These are phyloP conservation scores for Microhierax caerulescens DNA, from an alignment of 2,797 vertebrate genomes.

Conservation along the genomic window DNA sequence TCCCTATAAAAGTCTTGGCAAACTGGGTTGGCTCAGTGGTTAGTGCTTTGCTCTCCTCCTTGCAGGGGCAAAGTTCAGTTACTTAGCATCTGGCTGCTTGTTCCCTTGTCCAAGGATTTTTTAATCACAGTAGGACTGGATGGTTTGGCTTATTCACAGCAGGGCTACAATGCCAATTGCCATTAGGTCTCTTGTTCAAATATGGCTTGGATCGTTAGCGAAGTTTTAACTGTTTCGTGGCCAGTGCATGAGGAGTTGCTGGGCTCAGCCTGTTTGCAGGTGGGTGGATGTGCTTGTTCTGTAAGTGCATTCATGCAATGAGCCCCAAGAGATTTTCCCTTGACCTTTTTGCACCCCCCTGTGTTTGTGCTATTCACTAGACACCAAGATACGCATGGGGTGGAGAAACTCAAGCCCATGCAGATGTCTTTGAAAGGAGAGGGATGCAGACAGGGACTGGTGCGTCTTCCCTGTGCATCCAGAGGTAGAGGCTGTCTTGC, in stretches of 20 bases:
- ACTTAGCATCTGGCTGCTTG: conserved; percentile 21
- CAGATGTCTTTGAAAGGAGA: background rate
- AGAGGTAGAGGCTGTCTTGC: background rate
- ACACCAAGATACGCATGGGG: background rate
- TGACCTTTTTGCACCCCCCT: background rate
- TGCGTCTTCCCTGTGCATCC: background rate
- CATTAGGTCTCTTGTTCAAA: conserved; percentile 29
- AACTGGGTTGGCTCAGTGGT: conserved; percentile 56
- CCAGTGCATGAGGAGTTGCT: background rate
- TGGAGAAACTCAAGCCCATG: background rate
- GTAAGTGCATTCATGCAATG: background rate
- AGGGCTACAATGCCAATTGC: conserved; percentile 29
- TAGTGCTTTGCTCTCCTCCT: conserved; percentile 57
- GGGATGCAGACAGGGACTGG: background rate
- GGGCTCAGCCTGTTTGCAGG: background rate
- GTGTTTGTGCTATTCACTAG: background rate
- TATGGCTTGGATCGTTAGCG: background rate
- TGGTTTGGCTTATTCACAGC: conserved; percentile 46
- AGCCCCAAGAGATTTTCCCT: background rate
- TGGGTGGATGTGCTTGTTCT: background rate
- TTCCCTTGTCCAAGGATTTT: conserved; percentile 51
- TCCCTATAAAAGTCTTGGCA: conserved; percentile 64
- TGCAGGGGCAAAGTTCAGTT: conserved; percentile 57
- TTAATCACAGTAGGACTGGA: conserved; percentile 57
- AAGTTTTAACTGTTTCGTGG: conserved; percentile 38